phyloP scores from a whole-genome alignment of 2,888 invertebrate genomes.

The Euproctis similis region DNA sequence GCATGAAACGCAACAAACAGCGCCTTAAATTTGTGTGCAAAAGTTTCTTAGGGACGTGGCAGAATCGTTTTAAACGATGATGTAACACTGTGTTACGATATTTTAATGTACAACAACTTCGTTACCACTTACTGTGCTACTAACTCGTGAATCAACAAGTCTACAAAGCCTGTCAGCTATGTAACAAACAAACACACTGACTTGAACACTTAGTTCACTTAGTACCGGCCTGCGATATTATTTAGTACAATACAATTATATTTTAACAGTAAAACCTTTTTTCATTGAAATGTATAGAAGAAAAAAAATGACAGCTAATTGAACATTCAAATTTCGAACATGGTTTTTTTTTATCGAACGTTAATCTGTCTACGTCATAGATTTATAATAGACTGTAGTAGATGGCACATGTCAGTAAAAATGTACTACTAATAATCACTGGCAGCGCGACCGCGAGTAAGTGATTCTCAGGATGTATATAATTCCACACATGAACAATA shows the following conservation, averaged over 20 bases:
- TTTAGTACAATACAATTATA: conserved; percentile 13
- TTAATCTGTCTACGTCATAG: too few relatives aligned
- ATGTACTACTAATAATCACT: too few relatives aligned
- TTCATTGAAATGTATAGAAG: conserved; percentile 1
- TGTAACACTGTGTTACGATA: conserved; percentile 21
- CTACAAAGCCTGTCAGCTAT: conserved; percentile 9
- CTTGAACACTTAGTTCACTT: conserved; percentile 12
- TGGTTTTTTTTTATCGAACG: too few relatives aligned
- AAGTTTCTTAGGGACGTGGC: conserved; percentile 23
- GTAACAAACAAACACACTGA: conserved; percentile 6
- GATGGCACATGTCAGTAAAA: too few relatives aligned
- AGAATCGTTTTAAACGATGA: conserved; percentile 11
- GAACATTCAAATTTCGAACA: conserved; percentile 1
- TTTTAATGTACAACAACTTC: conserved; percentile 25
- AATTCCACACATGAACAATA: too few relatives aligned
- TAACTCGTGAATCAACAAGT: conserved; percentile 38
- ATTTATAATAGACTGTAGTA: too few relatives aligned
- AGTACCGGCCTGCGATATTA: conserved; percentile 6
- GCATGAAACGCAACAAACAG: too few relatives aligned
- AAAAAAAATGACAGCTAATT: conserved; percentile 5
- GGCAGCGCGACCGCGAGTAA: too few relatives aligned
- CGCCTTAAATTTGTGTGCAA: too few relatives aligned
- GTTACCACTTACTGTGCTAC: conserved; percentile 11
- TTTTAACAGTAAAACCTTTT: conserved; percentile 9
- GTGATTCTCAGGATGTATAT: too few relatives aligned